phyloP scores from a whole-genome alignment of 2,113 vertebrate genomes.

The Poeciliopsis turrubarensis region DNA sequence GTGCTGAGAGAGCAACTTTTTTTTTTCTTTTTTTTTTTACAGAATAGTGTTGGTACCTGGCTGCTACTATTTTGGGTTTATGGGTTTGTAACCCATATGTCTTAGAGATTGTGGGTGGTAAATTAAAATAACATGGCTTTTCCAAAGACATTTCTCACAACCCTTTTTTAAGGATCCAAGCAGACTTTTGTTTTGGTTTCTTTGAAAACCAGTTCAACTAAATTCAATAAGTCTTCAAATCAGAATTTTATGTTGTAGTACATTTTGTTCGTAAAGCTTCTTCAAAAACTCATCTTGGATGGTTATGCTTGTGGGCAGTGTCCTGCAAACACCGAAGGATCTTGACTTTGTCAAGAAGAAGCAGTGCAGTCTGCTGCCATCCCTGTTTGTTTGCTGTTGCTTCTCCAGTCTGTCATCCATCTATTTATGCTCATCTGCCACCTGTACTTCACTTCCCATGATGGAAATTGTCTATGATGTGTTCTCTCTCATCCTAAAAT shows the following conservation, averaged over 20 bases:
- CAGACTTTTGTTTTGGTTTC: slow-evolving; percentile 4
- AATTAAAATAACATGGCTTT: not conserved
- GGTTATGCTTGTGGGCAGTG: not conserved
- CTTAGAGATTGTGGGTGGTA: not conserved
- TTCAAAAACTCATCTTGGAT: not conserved
- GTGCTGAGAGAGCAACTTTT: slow-evolving; percentile 57
- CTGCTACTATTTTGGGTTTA: not conserved
- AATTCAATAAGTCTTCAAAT: not conserved
- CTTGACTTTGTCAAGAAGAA: not conserved
- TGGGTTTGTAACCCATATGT: not conserved
- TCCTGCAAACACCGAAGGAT: not conserved
- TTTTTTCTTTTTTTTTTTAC: not conserved
- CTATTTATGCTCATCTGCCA: not conserved
- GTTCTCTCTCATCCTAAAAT: not conserved
- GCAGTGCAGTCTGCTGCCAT: not conserved
- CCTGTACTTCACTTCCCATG: not conserved
- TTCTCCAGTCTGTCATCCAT: not conserved
- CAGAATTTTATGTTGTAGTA: not conserved
- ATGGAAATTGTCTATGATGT: not conserved
- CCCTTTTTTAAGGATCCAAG: not conserved
- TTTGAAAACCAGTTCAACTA: not conserved
- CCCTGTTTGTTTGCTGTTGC: not conserved
- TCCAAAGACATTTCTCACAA: slow-evolving; percentile 26
- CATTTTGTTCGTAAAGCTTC: not conserved
- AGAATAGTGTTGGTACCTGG: slow-evolving; percentile 15